Base-by-base conservation (phyloP, 2,113 vertebrate species). In the Elgaria multicarinata region DNA sequence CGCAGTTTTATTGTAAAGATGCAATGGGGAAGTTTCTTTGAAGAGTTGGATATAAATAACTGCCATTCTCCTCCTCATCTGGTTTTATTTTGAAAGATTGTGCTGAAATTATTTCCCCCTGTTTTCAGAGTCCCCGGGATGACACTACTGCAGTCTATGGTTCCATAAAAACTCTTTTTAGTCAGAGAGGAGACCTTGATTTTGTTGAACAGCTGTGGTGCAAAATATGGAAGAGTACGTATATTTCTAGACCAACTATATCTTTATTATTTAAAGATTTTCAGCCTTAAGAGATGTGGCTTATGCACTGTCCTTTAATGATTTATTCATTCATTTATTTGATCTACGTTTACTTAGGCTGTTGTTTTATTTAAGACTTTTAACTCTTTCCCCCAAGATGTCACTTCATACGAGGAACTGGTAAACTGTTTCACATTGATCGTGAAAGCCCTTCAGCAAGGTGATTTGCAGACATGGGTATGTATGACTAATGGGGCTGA, bases 161-260 rank as follows among this genome's bases (percentile, higher is more conserved):
- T 33, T 96, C 97, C 33, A 97, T 98, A 9, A 98, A 98, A 89
- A 98, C 95, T 4, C 93, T 97, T 86, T 94, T 98, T 89, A 96
- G 96, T 85, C 97, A 98, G 82, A 96, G 98, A 86, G 98, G 97
- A 22, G 98, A 99, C 93, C 97, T 99, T 36, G 99, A 99, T 95
- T 99, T 99, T 94, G 97, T 98, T 44, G 99, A 99, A 90, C 97
- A 98, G 74, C 95, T 99, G 2, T 99, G 99, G 99, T 98, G 98
- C 93, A 97, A 95, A 91, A 98, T 99, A 98, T 98, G 97, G 91
- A 98, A 95, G 93, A 98, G 99, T 99, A 91, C 92, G 98, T 97
- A 2, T 83, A 1, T 9, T 88, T 82, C 66, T 75, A 18, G 2
- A 24, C 46, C 86, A n/a, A 18, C 0, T 69, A 26, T 18, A 20